Evolutionary conservation across 2,113 vertebrate species (phyloP).

Genomic region (Narcine bancroftii): DNA sequence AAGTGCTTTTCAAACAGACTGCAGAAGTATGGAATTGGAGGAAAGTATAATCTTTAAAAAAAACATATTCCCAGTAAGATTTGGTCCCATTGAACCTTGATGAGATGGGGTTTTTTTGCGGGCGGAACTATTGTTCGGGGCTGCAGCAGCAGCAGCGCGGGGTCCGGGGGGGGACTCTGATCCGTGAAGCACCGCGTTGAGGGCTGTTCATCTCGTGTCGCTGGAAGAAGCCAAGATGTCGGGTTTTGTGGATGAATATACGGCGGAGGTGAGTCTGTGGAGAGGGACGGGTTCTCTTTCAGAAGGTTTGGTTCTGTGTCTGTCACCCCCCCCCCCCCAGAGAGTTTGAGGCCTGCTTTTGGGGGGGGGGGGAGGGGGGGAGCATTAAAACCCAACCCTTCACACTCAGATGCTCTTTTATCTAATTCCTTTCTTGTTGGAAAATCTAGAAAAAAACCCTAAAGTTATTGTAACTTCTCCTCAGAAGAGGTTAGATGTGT

Average conservation of each 20-base stretch:
- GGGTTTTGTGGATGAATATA: background rate
- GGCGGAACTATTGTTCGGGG: background rate
- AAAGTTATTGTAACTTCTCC: background rate
- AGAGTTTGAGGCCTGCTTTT: background rate
- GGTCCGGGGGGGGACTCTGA: background rate
- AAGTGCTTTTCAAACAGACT: too few relatives aligned
- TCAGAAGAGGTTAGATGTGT: too few relatives aligned
- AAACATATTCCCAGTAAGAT: background rate
- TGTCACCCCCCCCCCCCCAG: background rate
- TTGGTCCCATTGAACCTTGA: background rate
- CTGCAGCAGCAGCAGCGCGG: background rate
- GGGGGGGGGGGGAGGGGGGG: too few relatives aligned
- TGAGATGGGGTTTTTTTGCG: background rate
- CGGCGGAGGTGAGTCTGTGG: background rate
- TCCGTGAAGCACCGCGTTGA: background rate
- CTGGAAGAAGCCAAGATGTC: background rate
- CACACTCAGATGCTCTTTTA: too few relatives aligned
- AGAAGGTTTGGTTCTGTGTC: background rate
- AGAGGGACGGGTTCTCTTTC: background rate
- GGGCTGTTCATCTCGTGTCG: background rate
- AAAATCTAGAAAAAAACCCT: background rate
- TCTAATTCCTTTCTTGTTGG: too few relatives aligned
- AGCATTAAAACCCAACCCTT: background rate
- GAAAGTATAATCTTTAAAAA: background rate
- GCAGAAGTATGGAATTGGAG: background rate